These are phyloP conservation scores for Orussus abietinus DNA, from an alignment of 1,140 invertebrate species.

Conservation along the genomic window DNA sequence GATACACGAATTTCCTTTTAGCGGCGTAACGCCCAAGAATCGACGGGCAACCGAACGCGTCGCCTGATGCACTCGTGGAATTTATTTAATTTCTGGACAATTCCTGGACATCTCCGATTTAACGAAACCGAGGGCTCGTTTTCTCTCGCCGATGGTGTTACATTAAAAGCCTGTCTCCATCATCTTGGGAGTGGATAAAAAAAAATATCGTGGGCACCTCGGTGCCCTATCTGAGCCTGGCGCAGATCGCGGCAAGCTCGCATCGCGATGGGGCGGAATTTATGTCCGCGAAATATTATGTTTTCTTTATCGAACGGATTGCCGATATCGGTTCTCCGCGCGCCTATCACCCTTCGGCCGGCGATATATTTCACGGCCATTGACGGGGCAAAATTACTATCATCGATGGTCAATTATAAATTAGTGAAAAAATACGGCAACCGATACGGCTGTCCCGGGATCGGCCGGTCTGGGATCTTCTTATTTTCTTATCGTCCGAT, in stretches of 20 bases:
- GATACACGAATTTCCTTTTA: too few species aligned
- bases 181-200: too few species aligned
- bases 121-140: too few species aligned
- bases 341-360: background rate
- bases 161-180: too few species aligned
- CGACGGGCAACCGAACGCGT: too few species aligned
- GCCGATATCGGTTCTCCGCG: background rate
- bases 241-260: background rate
- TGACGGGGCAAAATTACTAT: constrained; percentile 17
- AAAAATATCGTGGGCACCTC: too few species aligned
- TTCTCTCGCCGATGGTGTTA: too few species aligned
- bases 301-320: constrained; percentile 8
- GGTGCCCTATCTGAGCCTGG: too few species aligned
- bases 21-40: too few species aligned
- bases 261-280: background rate
- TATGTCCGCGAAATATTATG: constrained; percentile 7
- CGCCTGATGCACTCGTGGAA: too few species aligned
- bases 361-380: constrained; percentile 12
- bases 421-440: constrained; percentile 8
- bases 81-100: too few species aligned
- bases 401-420: constrained; percentile 15
- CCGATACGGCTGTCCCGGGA: background rate
- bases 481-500: constrained; percentile 11
- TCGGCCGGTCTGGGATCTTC: constrained; percentile 5
- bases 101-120: too few species aligned